Evolutionary conservation across 2,113 vertebrate species (phyloP), one percentile per base, ranked within the genome.

Genomic region (Phalacrocorax pelagicus): DNA sequence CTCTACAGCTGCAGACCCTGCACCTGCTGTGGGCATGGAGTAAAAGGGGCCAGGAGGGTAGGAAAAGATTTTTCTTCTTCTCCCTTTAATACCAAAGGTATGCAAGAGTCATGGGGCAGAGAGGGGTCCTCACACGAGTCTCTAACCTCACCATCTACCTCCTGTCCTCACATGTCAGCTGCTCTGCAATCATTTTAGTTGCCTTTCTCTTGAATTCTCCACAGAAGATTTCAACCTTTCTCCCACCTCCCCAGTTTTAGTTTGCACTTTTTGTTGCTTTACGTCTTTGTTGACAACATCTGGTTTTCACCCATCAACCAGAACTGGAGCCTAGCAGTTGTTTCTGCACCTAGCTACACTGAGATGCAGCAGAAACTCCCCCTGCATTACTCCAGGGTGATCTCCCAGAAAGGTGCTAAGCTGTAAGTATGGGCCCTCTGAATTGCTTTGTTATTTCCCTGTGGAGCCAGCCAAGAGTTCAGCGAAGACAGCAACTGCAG

Each of bases 81-180:
- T 0, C 3, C 8, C 22, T 9, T 11, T 21, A 49, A 30, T 12
- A n/a, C 12, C 58, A 65, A n/a, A 81, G 3, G 15, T 70, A 51
- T 13, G 32, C 65, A 74, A 57, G 9, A 22, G 36, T 4, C 3
- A 27, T 1, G 3, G 22, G 46, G 17, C 29, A 65, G 29, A 74
- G 52, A 34, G 11, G 10, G 10, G 10, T 54, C 40, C 54, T 78
- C 51, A 36, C 4, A 7, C 0, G 2, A 55, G 15, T 36, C 29
- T 72, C 63, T 38, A 66, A 23, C 11, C 8, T 71, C 51, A 18
- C 11, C 19, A 19, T 46, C 42, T 24, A 5, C 26, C 47, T 67
- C 29, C 52, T 26, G 8, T 46, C 8, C 65, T 59, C 23, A 34
- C 10, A 5, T 7, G 2, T 22, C 20, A 91, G 47, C 21, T 52